Conservation (phyloP, 2,888 invertebrate genomes). For the Tigriopus californicus region DNA sequence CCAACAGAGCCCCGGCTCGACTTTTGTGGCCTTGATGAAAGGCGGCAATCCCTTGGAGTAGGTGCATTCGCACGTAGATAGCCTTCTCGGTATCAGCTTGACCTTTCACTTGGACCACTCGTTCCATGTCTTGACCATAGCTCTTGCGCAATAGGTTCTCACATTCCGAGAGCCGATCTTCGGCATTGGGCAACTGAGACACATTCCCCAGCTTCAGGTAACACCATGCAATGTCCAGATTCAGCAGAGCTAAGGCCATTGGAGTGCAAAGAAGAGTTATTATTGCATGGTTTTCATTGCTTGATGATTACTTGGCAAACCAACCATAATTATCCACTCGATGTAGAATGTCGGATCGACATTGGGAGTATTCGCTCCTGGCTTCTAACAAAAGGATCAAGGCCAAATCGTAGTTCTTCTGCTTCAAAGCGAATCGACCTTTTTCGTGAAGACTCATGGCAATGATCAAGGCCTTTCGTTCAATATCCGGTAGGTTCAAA, state of each 20-base stretch:
- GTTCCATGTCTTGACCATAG: slow-evolving; percentile 44
- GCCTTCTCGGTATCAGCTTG: slow-evolving; percentile 47
- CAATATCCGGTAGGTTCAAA: slow-evolving; percentile 46
- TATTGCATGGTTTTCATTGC: too few relatives aligned
- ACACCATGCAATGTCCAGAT: slow-evolving; percentile 75
- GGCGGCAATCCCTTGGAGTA: slow-evolving; percentile 56
- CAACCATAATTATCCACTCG: slow-evolving; percentile 58
- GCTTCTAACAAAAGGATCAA: slow-evolving; percentile 55
- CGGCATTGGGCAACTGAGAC: slow-evolving; percentile 50
- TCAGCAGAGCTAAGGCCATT: slow-evolving; percentile 40
- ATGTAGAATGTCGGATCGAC: slow-evolving; percentile 42
- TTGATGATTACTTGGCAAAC: too few relatives aligned
- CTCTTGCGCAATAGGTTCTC: slow-evolving; percentile 43
- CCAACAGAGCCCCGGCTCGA: slow-evolving; percentile 41
- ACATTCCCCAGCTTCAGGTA: slow-evolving; percentile 55
- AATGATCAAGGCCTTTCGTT: slow-evolving; percentile 46
- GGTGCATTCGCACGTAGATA: slow-evolving; percentile 52
- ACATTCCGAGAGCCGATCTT: slow-evolving; percentile 42
- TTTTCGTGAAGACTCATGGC: slow-evolving; percentile 64
- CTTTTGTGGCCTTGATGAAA: slow-evolving; percentile 52
- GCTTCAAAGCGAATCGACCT: slow-evolving; percentile 45
- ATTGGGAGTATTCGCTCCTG: slow-evolving; percentile 42
- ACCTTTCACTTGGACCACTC: slow-evolving; percentile 39
- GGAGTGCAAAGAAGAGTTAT: too few relatives aligned
- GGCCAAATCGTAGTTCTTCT: slow-evolving; percentile 45